Conservation (phyloP, 35 echinoderm and acorn worm genomes). For the Eucidaris tribuloides region DNA sequence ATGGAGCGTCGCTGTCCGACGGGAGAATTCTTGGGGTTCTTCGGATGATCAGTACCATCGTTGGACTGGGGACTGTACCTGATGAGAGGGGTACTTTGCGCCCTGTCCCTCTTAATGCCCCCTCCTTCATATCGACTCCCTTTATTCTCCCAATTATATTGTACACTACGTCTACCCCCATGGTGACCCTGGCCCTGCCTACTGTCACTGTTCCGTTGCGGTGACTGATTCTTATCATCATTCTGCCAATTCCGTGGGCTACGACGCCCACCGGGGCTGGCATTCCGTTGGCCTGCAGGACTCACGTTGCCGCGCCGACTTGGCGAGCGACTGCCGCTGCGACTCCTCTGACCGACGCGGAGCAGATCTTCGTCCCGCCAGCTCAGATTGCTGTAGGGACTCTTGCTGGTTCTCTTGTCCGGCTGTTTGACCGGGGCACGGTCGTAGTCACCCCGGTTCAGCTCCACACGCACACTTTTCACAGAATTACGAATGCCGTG, state of each 20-base stretch:
- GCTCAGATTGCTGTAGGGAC: conserved; percentile 55
- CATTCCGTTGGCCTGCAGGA: neutral
- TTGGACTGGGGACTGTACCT: neutral
- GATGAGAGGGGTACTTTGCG: neutral
- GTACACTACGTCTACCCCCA: neutral
- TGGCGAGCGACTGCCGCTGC: neutral
- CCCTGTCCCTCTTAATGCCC: neutral
- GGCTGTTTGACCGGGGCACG: conserved; percentile 51
- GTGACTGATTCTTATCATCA: neutral
- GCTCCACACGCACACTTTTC: conserved; percentile 53
- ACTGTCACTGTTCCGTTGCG: neutral
- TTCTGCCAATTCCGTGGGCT: neutral
- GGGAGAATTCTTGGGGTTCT: too few species aligned
- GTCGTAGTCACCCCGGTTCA: conserved; percentile 59
- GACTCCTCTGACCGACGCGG: conserved; percentile 18
- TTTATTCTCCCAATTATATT: neutral
- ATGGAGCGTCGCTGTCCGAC: neutral
- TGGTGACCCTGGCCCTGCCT: neutral
- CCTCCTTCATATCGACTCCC: neutral
- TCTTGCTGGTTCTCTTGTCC: conserved; percentile 29
- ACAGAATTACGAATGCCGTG: conserved; percentile 41
- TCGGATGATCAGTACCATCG: too few species aligned
- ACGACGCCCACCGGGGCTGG: neutral
- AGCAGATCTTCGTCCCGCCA: conserved; percentile 72
- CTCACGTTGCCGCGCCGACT: neutral